These are phyloP conservation scores for Trachelipus rathkii DNA, from an alignment of 1,140 invertebrate species.

Conservation along the genomic window DNA sequence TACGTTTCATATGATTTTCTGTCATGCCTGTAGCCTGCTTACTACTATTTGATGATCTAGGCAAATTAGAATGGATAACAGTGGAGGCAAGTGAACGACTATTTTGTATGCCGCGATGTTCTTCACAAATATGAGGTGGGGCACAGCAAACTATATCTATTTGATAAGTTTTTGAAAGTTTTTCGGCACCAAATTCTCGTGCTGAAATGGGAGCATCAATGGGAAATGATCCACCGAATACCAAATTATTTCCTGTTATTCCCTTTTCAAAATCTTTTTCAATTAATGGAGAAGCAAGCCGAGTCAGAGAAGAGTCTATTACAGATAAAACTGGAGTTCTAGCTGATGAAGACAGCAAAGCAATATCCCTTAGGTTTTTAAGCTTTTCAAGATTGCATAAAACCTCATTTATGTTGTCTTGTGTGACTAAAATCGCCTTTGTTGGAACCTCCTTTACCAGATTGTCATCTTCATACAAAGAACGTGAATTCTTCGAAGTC, in stretches of 20 bases:
- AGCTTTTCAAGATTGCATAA: too few species aligned
- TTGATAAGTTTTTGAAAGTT: constrained; percentile 38
- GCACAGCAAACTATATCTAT: constrained; percentile 44
- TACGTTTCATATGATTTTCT: background rate
- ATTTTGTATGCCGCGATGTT: constrained; percentile 26
- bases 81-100: too few species aligned
- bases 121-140: constrained; percentile 39
- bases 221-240: constrained; percentile 71
- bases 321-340: background rate
- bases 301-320: background rate
- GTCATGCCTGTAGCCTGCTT: too few species aligned
- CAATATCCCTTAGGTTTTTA: too few species aligned
- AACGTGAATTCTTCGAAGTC: too few species aligned
- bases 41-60: too few species aligned
- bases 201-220: constrained; percentile 48
- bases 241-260: constrained; percentile 48
- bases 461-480: too few species aligned
- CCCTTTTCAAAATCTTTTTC: background rate
- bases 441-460: too few species aligned
- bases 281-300: background rate
- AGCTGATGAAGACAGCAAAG: background rate
- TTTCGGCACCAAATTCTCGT: constrained; percentile 29
- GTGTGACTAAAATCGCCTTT: too few species aligned
- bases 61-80: too few species aligned
- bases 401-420: too few species aligned